These are phyloP conservation scores for Apantesis nais DNA, from an alignment of 2,888 invertebrate genomes.

Conservation along the genomic window DNA sequence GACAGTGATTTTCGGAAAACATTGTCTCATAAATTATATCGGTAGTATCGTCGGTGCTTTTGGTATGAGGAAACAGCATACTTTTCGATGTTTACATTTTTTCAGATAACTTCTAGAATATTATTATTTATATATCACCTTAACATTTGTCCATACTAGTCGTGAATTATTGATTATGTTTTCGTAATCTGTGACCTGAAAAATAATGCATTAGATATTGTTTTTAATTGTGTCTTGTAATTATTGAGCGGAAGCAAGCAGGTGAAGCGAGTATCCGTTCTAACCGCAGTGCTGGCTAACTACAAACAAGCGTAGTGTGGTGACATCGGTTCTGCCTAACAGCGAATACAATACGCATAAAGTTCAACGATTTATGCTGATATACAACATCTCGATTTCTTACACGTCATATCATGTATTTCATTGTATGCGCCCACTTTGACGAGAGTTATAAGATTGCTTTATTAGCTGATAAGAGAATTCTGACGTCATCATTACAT, in stretches of 20 bases:
- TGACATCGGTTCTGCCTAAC: conserved; percentile 55
- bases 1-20: conserved; percentile 28
- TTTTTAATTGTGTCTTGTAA: conserved; percentile 64
- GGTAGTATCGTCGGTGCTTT: conserved; percentile 7
- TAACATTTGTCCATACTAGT: neutral
- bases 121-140: too few species aligned
- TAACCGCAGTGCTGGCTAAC: conserved; percentile 53
- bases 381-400: conserved; percentile 1
- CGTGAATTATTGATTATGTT: neutral
- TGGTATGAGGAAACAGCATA: conserved; percentile 21
- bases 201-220: conserved; percentile 36
- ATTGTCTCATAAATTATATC: conserved; percentile 11
- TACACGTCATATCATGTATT: conserved; percentile 1
- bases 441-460: conserved; percentile 18
- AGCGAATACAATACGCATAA: conserved; percentile 27
- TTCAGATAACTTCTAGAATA: neutral
- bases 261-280: conserved; percentile 80
- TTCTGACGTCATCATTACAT: conserved; percentile 25
- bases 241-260: conserved; percentile 78
- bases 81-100: conserved; percentile 2
- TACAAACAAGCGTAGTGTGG: conserved; percentile 45
- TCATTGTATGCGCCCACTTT: neutral
- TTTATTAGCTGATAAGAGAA: conserved; percentile 27
- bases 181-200: conserved; percentile 2
- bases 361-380: conserved; percentile 21